Evolutionary conservation across 2,797 vertebrate species (phyloP), one percentile per base, ranked within the genome.

Genomic region (Muscicapa comitata): DNA sequence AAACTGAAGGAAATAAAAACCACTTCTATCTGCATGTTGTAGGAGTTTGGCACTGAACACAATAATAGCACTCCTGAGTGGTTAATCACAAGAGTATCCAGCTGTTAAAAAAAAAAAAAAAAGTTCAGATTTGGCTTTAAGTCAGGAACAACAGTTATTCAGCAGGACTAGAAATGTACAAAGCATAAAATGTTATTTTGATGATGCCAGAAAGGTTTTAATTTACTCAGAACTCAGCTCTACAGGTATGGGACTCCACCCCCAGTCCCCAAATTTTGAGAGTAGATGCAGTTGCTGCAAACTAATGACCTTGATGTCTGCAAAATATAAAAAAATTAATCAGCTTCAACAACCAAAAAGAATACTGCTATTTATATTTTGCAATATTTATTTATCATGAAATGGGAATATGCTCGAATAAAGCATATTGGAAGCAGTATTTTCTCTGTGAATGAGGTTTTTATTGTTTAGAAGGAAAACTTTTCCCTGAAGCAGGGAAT

Each of bases 141-240:
- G 57, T 94, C 80, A 95, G 70, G n/a, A 84, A 54, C 78, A 91
- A 81, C 86, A 87, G 70, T 79, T 95, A 95, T 95, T 81, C 72
- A 77, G 74, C 62, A 89, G 59, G 77, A 70, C 33, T 72, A 59
- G 53, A 95, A 96, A 83, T 51, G 35, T 79, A 81, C 25, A 82
- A 90, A 97, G 53, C 66, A 96, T 65, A 59, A 96, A 81, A 93
- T 76, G 9, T 35, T 88, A 62, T 81, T 83, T 63, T 65, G 33
- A 51, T 75, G 33, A 38, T 93, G 78, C 43, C 78, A 94, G 71
- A 88, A 94, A 86, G 43, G 25, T 21, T 70, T 93, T 91, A 50
- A 66, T 76, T 91, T 96, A 86, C 63, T 43, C 6, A 25, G 55
- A 94, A 70, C 24, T 78, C 68, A 54, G 18, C 29, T 61, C 25